These are phyloP conservation scores for Cettia cetti DNA, from an alignment of 2,113 vertebrate genomes.

Conservation along the genomic window DNA sequence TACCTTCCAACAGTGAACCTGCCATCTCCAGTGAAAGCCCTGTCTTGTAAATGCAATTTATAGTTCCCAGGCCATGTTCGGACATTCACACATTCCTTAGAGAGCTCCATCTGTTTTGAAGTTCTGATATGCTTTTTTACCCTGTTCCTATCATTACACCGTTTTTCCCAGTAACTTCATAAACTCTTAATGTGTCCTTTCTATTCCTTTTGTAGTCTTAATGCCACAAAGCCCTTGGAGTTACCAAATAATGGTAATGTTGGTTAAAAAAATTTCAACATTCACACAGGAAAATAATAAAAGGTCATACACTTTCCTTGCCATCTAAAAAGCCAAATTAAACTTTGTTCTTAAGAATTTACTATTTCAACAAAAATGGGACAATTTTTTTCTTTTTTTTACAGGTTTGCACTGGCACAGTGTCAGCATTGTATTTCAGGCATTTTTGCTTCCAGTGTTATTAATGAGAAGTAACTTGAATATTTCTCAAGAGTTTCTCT, in stretches of 20 bases:
- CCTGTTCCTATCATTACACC: background rate
- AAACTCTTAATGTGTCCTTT: background rate
- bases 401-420: background rate
- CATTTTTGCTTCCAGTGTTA: background rate
- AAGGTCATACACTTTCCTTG: background rate
- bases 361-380: background rate
- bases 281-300: background rate
- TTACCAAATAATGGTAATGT: background rate
- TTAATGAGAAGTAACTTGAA: background rate
- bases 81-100: constrained; percentile 42
- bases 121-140: background rate
- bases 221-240: background rate
- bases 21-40: constrained; percentile 21
- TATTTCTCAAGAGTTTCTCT: background rate
- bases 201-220: background rate
- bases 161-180: background rate
- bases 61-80: background rate
- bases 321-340: background rate
- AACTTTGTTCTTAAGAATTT: background rate
- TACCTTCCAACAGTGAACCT: background rate
- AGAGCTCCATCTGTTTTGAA: constrained; percentile 51
- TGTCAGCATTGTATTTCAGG: background rate
- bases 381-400: background rate
- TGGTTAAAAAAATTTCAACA: background rate
- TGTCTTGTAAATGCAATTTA: constrained; percentile 38